Evolutionary conservation across 2,888 invertebrate genomes (phyloP), one percentile per base, ranked within the genome.

Genomic region (Eugnorisma glareosa): DNA sequence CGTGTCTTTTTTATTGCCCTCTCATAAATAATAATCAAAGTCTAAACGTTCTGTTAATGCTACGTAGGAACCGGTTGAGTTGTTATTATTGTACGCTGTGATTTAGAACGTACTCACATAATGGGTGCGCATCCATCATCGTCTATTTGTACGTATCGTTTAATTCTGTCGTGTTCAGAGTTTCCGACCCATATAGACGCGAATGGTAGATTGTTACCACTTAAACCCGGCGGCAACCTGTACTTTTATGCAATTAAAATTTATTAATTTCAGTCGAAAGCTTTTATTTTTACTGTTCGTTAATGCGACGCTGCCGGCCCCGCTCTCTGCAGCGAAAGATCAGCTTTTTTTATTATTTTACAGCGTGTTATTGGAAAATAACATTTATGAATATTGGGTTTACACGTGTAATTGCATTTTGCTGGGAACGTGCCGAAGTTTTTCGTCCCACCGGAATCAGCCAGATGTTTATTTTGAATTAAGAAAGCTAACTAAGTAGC

Each of bases 201-300:
- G 67, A 76, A 83, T 84, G 86, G 89, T 88, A 88, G 81, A 88
- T 88, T 88, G 88, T 91, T 86, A 88, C 91, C 91, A 91, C 91
- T 92, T 91, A 90, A 89, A 90, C 86, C 90, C 89, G 80, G 84
- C 88, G 90, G 84, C 69, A 92, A 91, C 90, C 90, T 91, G 90
- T 91, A 91, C 91, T 92, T 92, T 91, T 86, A 91, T 92, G 90
- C 93, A 94, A 94, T 94, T 94, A 94, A 92, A 94, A 93, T 93
- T 93, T 93, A 94, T 94, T 94, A 94, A 94, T 93, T 92, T 92
- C 86, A 90, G 86, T 93, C 89, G 86, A 87, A 87, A 89, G 89
- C 86, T 89, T 93, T 93, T 93, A 91, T 92, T 93, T 93, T 93
- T 91, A 91, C 88, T 89, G 88, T 87, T 90, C 87, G 89, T 90